phyloP scores from a whole-genome alignment of 2,888 invertebrate species.

The Sesamia inferens region DNA sequence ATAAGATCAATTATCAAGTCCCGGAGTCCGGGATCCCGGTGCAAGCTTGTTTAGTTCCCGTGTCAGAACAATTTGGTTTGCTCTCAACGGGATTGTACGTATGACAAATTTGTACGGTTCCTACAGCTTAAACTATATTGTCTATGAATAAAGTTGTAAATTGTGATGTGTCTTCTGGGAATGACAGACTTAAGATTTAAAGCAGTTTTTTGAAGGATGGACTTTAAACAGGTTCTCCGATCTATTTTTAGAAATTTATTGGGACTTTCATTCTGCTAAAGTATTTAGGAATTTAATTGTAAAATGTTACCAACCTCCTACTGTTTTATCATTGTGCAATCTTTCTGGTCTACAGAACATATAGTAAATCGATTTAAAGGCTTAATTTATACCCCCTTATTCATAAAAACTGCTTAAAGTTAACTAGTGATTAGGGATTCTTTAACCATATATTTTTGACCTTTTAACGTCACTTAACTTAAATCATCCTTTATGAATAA shows the following conservation, averaged over 20 bases:
- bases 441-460: no score
- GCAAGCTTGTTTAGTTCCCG: slow-evolving; percentile 58
- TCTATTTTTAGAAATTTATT: no score
- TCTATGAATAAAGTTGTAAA: slow-evolving; percentile 45
- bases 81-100: slow-evolving; percentile 48
- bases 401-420: no score
- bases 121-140: slow-evolving; percentile 43
- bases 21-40: slow-evolving; percentile 35
- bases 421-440: no score
- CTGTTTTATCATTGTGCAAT: neutral
- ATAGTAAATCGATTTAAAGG: neutral
- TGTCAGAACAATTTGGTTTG: slow-evolving; percentile 58
- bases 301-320: neutral
- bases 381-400: no score
- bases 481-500: no score
- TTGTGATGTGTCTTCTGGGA: slow-evolving; percentile 50
- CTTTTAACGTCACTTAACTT: no score
- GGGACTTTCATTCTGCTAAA: neutral
- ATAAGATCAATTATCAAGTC: slow-evolving; percentile 74
- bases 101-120: slow-evolving; percentile 37
- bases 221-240: no score
- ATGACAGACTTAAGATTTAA: slow-evolving; percentile 2
- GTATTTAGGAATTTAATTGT: neutral
- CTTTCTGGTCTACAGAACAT: neutral
- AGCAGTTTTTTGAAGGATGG: neutral